Evolutionary conservation across 1,140 invertebrate species (phyloP).

Genomic region (Trichoplusia ni): DNA sequence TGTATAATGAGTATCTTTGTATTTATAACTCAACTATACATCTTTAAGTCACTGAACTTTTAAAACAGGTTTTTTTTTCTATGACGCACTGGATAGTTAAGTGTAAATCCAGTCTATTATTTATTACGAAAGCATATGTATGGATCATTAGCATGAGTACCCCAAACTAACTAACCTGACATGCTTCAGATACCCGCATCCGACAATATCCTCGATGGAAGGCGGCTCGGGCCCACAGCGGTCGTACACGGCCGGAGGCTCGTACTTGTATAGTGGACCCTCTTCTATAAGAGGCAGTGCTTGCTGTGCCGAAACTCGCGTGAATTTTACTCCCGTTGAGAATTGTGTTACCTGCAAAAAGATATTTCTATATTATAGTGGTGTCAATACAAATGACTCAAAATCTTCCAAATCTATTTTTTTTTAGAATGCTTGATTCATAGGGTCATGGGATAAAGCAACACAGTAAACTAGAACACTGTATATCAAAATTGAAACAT

Average conservation of each 20-base stretch:
- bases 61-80: no score
- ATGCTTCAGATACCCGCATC: constrained; percentile 88
- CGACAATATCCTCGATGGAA: constrained; percentile 83
- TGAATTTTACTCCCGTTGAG: constrained; percentile 91
- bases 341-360: constrained; percentile 85
- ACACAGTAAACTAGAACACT: no score
- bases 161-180: constrained; percentile 79
- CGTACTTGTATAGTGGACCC: constrained; percentile 88
- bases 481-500: no score
- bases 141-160: neutral
- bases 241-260: constrained; percentile 82
- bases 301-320: constrained; percentile 74
- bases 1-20: no score
- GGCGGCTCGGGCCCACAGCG: constrained; percentile 88
- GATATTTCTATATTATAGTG: neutral
- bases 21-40: no score
- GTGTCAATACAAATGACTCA: neutral
- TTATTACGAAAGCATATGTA: no score
- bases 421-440: no score
- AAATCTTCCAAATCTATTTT: no score
- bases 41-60: no score
- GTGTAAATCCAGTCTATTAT: no score
- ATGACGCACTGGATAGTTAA: no score
- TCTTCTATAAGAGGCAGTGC: constrained; percentile 88
- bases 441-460: no score